Percentiles rank a stretch among this genome's conserved stretches.
Conservation (phyloP, 1,140 invertebrate genomes). For the Meloidogyne hapla region DNA sequence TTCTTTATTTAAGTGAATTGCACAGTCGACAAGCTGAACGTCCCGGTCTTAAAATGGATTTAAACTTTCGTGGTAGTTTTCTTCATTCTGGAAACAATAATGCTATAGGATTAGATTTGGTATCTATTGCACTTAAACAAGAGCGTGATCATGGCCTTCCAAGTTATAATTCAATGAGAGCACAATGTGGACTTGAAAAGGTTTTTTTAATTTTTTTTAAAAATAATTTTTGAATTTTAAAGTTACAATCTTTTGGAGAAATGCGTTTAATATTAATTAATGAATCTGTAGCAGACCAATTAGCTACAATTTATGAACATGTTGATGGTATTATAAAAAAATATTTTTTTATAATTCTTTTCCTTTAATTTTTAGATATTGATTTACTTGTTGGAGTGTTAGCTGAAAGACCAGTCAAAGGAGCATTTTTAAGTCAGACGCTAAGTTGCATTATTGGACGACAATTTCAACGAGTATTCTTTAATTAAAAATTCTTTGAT, state of each 20-base stretch:
- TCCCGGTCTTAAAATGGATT: conserved; percentile 44
- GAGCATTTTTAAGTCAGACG: conserved; percentile 74
- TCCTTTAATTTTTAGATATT: conserved; percentile 3
- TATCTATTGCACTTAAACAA: conserved; percentile 43
- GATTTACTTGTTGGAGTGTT: conserved; percentile 79
- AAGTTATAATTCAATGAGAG: conserved; percentile 38
- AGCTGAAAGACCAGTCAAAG: conserved; percentile 73
- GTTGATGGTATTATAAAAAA: conserved; percentile 71
- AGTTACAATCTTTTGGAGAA: conserved; percentile 49
- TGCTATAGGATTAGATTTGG: conserved; percentile 44
- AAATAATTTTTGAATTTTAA: background rate
- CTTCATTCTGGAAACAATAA: conserved; percentile 26
- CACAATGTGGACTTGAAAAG: conserved; percentile 41
- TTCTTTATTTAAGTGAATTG: conserved; percentile 47
- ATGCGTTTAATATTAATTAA: conserved; percentile 70
- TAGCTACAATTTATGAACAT: conserved; percentile 70
- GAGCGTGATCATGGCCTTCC: conserved; percentile 50
- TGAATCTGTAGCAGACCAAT: conserved; percentile 76
- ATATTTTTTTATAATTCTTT: background rate
- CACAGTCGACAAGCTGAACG: conserved; percentile 37
- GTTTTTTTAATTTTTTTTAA: conserved; percentile 7
- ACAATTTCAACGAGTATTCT: conserved; percentile 71
- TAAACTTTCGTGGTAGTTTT: conserved; percentile 47
- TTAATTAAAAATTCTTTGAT: conserved; percentile 9
- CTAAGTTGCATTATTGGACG: conserved; percentile 80